phyloP scores from a whole-genome alignment of 2,797 vertebrate species.

The Pseudomugil gertrudae region DNA sequence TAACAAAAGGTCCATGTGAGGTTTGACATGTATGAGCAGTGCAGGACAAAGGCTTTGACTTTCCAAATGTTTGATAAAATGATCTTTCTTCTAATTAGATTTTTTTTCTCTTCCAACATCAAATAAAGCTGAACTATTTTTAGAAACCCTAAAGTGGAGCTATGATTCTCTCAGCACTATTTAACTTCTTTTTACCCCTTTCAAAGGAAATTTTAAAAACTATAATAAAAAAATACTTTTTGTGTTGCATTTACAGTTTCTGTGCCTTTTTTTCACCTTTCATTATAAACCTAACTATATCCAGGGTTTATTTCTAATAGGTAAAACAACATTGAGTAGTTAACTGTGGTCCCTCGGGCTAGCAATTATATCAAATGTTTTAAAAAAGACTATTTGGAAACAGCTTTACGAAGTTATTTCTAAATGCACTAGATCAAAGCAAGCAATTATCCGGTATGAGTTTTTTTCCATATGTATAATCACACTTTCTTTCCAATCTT shows the following conservation, averaged over 20 bases:
- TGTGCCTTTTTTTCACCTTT: not conserved
- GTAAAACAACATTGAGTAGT: slow-evolving; percentile 7
- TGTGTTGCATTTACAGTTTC: not conserved
- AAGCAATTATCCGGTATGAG: slow-evolving; percentile 5
- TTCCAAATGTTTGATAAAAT: not conserved
- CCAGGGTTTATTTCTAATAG: not conserved
- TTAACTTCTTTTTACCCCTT: not conserved
- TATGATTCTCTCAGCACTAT: not conserved
- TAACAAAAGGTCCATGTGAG: slow-evolving; percentile 4
- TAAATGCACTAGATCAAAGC: slow-evolving; percentile 24
- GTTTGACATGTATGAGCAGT: not conserved
- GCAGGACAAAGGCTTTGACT: not conserved
- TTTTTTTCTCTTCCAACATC: slow-evolving; percentile 11
- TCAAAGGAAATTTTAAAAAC: not conserved
- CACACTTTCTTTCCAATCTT: slow-evolving; percentile 12
- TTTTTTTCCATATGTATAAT: slow-evolving; percentile 19
- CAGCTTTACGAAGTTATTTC: not conserved
- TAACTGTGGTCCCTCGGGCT: not conserved
- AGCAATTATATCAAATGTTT: not conserved
- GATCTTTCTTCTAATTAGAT: slow-evolving; percentile 24
- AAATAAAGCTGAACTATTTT: slow-evolving; percentile 17
- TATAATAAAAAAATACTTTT: not conserved
- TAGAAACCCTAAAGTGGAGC: not conserved
- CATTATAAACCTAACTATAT: not conserved
- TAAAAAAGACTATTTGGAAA: slow-evolving; percentile 3